Percentiles rank a stretch among this genome's conserved stretches.
phyloP scores from a whole-genome alignment of 2,797 vertebrate species.

The Sphenopsis melanotis region DNA sequence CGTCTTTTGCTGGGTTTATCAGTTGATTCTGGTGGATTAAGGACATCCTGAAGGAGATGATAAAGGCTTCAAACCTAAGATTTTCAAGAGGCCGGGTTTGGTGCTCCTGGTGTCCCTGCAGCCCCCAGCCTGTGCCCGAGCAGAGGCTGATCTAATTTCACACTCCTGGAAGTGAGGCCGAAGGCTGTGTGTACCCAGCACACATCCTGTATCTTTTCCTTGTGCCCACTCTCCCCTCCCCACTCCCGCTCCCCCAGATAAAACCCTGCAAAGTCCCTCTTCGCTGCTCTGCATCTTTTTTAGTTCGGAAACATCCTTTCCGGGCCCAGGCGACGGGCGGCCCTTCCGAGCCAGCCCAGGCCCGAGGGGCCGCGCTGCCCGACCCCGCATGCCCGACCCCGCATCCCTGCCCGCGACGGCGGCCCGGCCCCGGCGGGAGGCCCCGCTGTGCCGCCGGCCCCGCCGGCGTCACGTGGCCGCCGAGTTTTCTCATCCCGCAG shows the following conservation, averaged over 20 bases:
- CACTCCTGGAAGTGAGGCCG: background rate
- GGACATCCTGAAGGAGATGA: background rate
- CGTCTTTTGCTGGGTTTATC: background rate
- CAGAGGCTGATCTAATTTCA: background rate
- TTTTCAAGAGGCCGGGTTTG: background rate
- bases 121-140: background rate
- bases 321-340: background rate
- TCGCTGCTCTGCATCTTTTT: accelerated
- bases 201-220: background rate
- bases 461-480: constrained; percentile 29
- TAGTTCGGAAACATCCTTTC: background rate
- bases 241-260: no score
- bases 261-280: background rate
- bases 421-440: background rate
- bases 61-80: background rate
- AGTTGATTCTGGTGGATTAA: background rate
- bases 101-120: background rate
- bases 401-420: background rate
- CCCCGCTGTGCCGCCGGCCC: background rate
- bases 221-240: background rate
- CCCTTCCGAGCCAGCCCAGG: background rate
- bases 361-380: background rate
- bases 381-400: background rate
- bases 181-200: accelerated
- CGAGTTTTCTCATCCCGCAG: background rate